Conservation (phyloP, 2,113 vertebrate genomes). For the Gymnocephalus cernua region DNA sequence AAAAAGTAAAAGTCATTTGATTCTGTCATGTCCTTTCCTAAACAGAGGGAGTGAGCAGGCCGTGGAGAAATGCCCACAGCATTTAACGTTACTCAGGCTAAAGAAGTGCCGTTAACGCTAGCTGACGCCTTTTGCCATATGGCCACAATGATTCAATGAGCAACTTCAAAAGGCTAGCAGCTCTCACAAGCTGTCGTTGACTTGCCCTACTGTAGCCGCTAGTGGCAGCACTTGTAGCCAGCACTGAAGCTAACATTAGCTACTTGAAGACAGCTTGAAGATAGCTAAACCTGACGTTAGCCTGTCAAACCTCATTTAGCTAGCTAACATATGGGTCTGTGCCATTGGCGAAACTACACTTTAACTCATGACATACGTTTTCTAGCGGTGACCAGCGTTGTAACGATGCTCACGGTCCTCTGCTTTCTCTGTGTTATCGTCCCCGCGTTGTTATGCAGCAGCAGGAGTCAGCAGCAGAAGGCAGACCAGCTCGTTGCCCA, state of each 20-base stretch:
- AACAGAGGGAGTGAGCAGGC: neutral
- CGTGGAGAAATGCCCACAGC: neutral
- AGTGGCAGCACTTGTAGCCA: constrained; percentile 24
- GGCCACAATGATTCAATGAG: neutral
- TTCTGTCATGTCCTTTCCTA: neutral
- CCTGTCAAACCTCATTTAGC: constrained; percentile 49
- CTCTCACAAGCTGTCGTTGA: constrained; percentile 3
- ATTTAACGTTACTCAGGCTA: neutral
- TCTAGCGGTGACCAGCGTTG: neutral
- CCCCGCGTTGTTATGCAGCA: constrained; percentile 37
- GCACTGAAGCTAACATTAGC: constrained; percentile 25
- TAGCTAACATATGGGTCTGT: constrained; percentile 4
- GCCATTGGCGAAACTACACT: neutral
- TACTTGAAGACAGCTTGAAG: too few relatives aligned
- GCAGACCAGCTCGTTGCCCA: constrained; percentile 33
- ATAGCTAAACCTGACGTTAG: constrained; percentile 16
- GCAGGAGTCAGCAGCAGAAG: constrained; percentile 45
- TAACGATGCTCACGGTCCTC: neutral
- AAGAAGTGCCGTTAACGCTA: neutral
- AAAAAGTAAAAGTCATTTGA: constrained; percentile 11
- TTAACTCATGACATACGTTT: constrained; percentile 17
- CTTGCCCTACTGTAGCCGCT: neutral
- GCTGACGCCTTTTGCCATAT: constrained; percentile 11
- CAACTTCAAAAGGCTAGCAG: constrained; percentile 4
- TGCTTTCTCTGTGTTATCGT: neutral